Evolutionary conservation across 1,140 invertebrate species (phyloP).

Genomic region (Ostrea denselamellosa): DNA sequence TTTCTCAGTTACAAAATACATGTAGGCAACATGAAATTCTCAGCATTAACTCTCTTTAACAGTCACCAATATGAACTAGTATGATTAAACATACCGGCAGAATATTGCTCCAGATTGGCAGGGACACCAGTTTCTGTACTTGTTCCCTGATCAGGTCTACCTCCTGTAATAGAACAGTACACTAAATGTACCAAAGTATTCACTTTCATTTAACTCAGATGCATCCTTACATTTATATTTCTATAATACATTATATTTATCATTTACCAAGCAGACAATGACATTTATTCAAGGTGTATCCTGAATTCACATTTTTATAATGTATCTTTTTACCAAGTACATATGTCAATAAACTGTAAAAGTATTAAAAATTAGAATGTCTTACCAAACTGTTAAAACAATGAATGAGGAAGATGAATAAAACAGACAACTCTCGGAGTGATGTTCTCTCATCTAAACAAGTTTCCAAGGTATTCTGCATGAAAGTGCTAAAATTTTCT

Average conservation of each 20-base stretch:
- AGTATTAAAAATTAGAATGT: constrained; percentile 33
- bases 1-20: no score
- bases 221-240: no score
- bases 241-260: no score
- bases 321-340: no score
- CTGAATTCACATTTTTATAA: no score
- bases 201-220: no score
- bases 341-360: no score
- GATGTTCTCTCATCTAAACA: constrained; percentile 83
- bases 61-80: not conserved
- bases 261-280: no score
- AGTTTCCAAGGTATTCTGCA: constrained; percentile 86
- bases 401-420: constrained; percentile 96
- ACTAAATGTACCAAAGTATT: no score
- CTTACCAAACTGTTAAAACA: constrained; percentile 92
- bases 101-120: constrained; percentile 96
- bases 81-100: constrained; percentile 83
- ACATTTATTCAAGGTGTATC: no score
- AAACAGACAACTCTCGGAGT: constrained; percentile 90
- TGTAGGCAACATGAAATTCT: not conserved
- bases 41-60: not conserved
- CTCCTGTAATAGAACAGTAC: constrained; percentile 84
- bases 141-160: constrained; percentile 94
- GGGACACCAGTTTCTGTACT: constrained; percentile 93
- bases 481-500: constrained; percentile 91